phyloP scores from a whole-genome alignment of 2,113 vertebrate genomes.

The Anthoscopus minutus region DNA sequence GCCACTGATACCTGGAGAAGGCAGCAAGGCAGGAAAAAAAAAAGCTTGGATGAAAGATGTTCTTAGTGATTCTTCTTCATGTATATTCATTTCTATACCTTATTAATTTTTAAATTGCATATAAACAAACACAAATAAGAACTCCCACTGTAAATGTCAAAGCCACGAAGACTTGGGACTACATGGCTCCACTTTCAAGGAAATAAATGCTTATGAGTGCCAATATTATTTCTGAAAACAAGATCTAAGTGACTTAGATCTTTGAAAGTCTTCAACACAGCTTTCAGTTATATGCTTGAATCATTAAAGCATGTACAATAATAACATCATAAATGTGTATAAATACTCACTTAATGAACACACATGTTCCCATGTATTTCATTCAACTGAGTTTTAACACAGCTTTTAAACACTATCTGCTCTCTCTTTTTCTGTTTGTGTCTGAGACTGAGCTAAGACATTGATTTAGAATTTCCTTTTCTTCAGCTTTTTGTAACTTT shows the following conservation, averaged over 20 bases:
- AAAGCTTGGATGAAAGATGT: accelerated
- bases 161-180: not conserved
- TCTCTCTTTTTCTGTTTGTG: not conserved
- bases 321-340: not conserved
- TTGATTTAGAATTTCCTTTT: not conserved
- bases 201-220: not conserved
- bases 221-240: not conserved
- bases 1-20: not conserved
- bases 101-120: not conserved
- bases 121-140: not conserved
- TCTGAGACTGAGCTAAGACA: not conserved
- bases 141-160: not conserved
- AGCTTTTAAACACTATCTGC: not conserved
- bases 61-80: not conserved
- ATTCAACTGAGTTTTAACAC: not conserved
- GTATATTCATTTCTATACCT: not conserved
- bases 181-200: not conserved
- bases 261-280: not conserved
- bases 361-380: not conserved
- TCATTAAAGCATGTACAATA: not conserved
- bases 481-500: not conserved
- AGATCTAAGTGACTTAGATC: not conserved
- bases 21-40: not conserved
- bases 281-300: not conserved
- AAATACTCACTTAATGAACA: not conserved